Base-by-base conservation (phyloP, 1,140 invertebrate genomes). In the Drosophila persimilis region DNA sequence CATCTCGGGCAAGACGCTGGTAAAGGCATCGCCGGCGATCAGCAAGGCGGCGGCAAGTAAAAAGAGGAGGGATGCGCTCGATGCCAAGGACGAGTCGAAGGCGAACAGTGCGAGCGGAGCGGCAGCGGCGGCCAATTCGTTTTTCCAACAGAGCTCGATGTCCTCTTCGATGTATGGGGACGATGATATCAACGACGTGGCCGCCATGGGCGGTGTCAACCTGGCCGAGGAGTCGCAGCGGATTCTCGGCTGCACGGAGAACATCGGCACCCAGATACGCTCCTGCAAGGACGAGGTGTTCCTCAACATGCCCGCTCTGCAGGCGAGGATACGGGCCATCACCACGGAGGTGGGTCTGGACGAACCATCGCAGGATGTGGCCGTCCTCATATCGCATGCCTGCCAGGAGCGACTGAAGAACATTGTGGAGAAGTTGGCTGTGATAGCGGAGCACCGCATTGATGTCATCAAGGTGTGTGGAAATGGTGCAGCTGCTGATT, bases 131-230 rank as follows among this genome's bases (percentile, higher is more conserved):
- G 73, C 81, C 15, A 86, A 91, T 48, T 90, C 90, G 13, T 91
- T 90, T 69, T 90, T 90, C 56, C 91, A 91, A 63, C 83, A 86
- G 46, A 83, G 86, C 53, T 90, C 91, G 39, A 90, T 91, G 76
- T 86, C 90, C 29, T 92, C 92, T 8, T 93, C 92, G 22, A 92
- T 91, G 93, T 95, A 91, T 57, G 96, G 95, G 29, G 97, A 98
- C 91, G 97, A 98, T 92, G 97, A 98, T 91, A 99, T 99, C 74
- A 99, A 99, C 90, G 98, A 99, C 93, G 98, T 99, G 0, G 98
- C 98, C 22, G 98, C 98, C 6, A 99, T 99, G 98, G 98, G 98
- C 78, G 98, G 98, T 26, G 98, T 99, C n/a, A 99, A 99, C 93
- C 93, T 99, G 76, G 96, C 97, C 2, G 98, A 99, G 92, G 98